phyloP scores from a whole-genome alignment of 2,797 vertebrate genomes.

The Melanotaenia pygmaea region DNA sequence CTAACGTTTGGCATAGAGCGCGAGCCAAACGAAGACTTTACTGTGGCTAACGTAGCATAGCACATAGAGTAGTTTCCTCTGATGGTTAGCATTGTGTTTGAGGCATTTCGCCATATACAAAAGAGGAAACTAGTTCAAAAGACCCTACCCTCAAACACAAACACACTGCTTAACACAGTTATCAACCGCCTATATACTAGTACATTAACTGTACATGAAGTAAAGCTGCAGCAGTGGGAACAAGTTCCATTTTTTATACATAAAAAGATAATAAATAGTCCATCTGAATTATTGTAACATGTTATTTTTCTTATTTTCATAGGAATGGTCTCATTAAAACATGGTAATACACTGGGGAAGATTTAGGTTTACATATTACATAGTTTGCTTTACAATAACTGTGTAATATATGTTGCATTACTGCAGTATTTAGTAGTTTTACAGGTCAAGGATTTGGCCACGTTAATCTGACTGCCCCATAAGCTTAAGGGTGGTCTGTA shows the following conservation, averaged over 20 bases:
- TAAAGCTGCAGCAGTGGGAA: background rate
- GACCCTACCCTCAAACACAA: background rate
- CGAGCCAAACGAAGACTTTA: background rate
- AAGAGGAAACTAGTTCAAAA: background rate
- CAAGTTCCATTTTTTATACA: background rate
- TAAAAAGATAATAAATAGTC: background rate
- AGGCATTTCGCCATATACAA: background rate
- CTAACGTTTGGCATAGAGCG: background rate
- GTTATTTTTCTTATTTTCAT: background rate
- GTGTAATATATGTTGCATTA: background rate
- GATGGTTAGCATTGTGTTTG: background rate
- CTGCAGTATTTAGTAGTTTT: background rate
- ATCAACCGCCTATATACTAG: background rate
- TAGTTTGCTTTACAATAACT: background rate
- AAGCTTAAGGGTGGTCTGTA: conserved; percentile 25
- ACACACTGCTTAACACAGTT: background rate
- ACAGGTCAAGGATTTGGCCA: background rate
- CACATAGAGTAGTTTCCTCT: no score
- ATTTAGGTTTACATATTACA: no score
- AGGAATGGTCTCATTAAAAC: no score
- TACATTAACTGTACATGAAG: background rate
- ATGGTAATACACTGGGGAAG: no score
- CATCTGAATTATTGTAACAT: background rate
- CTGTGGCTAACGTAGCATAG: no score
- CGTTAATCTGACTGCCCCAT: background rate